Conservation (phyloP, 2,113 vertebrate species). For the Peromyscus maniculatus region DNA sequence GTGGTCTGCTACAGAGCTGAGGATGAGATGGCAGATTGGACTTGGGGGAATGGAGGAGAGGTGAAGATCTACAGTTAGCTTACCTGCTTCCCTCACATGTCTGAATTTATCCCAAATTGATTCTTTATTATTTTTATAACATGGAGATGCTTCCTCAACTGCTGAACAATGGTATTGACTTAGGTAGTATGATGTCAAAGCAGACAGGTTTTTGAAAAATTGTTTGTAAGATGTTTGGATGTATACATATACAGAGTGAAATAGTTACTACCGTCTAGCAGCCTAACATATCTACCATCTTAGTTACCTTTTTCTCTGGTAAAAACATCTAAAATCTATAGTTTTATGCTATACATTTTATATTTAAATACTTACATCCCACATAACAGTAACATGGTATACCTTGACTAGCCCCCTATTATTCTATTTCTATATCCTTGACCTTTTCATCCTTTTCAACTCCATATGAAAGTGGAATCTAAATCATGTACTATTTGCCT, state of each 20-base stretch:
- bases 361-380: neutral
- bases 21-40: neutral
- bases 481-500: neutral
- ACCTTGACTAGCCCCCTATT: neutral
- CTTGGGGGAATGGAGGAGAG: neutral
- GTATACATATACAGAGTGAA: neutral
- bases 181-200: conserved; percentile 2
- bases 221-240: neutral
- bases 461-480: neutral
- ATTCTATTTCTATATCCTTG: neutral
- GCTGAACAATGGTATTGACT: conserved; percentile 9
- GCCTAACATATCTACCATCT: neutral
- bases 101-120: neutral
- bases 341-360: neutral
- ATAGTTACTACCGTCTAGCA: neutral
- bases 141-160: conserved; percentile 4
- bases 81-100: neutral
- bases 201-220: neutral
- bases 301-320: neutral
- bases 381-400: neutral
- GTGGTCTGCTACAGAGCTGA: neutral
- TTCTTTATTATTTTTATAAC: conserved; percentile 48
- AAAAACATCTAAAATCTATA: neutral
- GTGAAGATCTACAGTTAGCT: neutral
- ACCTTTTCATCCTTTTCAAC: neutral